Evolutionary conservation across 2,797 vertebrate genomes (phyloP), one percentile per base, ranked within the genome.

Genomic region (Channa striata): DNA sequence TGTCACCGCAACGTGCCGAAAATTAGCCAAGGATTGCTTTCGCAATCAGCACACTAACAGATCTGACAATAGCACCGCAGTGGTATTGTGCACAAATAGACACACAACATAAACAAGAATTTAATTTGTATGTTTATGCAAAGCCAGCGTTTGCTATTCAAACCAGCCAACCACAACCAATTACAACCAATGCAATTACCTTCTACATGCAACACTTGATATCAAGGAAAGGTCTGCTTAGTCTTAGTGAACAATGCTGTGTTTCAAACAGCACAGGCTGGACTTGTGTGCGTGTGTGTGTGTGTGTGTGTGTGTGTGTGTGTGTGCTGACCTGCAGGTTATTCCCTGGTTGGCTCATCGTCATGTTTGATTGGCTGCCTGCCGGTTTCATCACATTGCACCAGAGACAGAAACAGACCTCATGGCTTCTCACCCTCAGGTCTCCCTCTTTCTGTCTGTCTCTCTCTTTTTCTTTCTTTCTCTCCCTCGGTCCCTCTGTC

Each of bases 371-470:
- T 92, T 93, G 92, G 89, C 88, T 76, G 84, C 81, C 81, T 86
- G 90, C 88, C 82, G 83, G 84, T 88, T 90, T 93, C 90, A 91
- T 93, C 90, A 89, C 90, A 88, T 89, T 90, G 85, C 91, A 84
- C 83, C 83, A 88, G 83, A 91, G 81, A 89, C 85, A 83, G 90
- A 90, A 89, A 78, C 82, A 84, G 81, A 91, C 91, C 91, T 87
- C 7, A 13, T 88, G 86, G 83, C 90, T 87, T 88, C 74, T 90
- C 85, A 89, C 88, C 87, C 69, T 61, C 58, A 84, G 86, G 88
- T 88, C 84, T 74, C 75, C 58, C 58, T 71, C 75, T 60, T 20
- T 43, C 54, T 62, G 23, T 56, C 43, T 77, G 61, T 68, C 46
- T 58, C 40, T 62, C 30, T 62, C 42, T 67, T 30, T 59, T 42